These are phyloP conservation scores for Notodromas monacha DNA, from an alignment of 2,888 invertebrate species.

Conservation along the genomic window DNA sequence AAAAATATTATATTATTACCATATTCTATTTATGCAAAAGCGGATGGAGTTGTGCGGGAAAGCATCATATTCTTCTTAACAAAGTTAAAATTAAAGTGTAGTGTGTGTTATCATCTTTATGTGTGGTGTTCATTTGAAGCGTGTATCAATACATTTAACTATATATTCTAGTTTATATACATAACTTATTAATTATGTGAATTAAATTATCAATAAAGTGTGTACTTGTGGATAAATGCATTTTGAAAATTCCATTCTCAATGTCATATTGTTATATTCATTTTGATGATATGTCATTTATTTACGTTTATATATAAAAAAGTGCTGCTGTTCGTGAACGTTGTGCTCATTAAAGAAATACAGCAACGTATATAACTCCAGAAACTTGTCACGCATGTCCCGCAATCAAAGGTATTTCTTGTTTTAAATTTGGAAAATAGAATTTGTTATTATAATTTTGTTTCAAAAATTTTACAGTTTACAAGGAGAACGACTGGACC, in stretches of 20 bases:
- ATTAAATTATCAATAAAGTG: no score
- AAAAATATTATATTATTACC: no score
- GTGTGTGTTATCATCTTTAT: neutral
- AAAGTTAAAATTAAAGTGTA: conserved; percentile 1
- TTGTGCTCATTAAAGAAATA: conserved; percentile 2
- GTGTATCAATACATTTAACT: neutral
- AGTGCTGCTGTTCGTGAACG: conserved; percentile 4
- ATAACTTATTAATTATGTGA: neutral
- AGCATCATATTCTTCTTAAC: conserved; percentile 1
- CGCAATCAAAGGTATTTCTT: neutral
- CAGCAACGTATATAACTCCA: conserved; percentile 1
- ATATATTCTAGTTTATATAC: conserved; percentile 1
- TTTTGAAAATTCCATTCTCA: no score
- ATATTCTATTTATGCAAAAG: no score
- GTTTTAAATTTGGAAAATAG: neutral
- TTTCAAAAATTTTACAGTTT: conserved; percentile 4
- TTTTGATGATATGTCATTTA: neutral
- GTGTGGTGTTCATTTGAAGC: conserved; percentile 1
- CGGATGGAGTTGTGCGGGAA: no score
- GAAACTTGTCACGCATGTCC: conserved; percentile 1
- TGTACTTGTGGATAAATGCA: no score
- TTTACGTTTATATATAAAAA: neutral
- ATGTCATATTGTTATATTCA: no score
- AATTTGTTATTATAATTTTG: conserved; percentile 2
- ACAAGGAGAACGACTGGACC: conserved; percentile 4